phyloP scores from a whole-genome alignment of 1,140 invertebrate genomes.

The Linepithema humile region DNA sequence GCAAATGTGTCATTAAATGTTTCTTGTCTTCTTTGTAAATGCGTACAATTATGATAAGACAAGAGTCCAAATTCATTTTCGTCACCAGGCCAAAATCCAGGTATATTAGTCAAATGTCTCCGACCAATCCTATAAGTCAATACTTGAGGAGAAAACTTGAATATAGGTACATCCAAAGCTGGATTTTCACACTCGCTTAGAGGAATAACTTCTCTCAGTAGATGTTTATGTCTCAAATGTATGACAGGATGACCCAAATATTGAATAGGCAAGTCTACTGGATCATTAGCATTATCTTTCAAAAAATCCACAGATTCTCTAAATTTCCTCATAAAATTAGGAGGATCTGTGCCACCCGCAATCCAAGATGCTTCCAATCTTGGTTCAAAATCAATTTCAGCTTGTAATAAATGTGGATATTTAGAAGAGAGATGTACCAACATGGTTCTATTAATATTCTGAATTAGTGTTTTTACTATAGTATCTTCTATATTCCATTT shows the following conservation, averaged over 20 bases:
- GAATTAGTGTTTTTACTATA: constrained; percentile 84
- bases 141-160: constrained; percentile 85
- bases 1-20: constrained; percentile 86
- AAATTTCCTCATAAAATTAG: constrained; percentile 79
- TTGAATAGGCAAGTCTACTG: constrained; percentile 87
- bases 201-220: constrained; percentile 87
- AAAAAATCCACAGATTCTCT: constrained; percentile 62
- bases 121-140: constrained; percentile 84
- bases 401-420: constrained; percentile 86
- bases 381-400: constrained; percentile 90
- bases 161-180: constrained; percentile 84
- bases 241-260: constrained; percentile 88
- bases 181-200: constrained; percentile 85
- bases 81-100: constrained; percentile 93
- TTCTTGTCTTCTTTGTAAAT: constrained; percentile 82
- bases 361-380: constrained; percentile 93
- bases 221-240: constrained; percentile 87
- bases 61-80: constrained; percentile 90
- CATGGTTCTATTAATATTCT: constrained; percentile 89
- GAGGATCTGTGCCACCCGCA: constrained; percentile 88
- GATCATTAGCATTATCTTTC: constrained; percentile 83
- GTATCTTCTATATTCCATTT: constrained; percentile 59
- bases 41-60: constrained; percentile 88
- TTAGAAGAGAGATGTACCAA: constrained; percentile 85
- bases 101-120: constrained; percentile 89